Conservation (phyloP, 2,113 vertebrate genomes). For the Malurus cyaneus region DNA sequence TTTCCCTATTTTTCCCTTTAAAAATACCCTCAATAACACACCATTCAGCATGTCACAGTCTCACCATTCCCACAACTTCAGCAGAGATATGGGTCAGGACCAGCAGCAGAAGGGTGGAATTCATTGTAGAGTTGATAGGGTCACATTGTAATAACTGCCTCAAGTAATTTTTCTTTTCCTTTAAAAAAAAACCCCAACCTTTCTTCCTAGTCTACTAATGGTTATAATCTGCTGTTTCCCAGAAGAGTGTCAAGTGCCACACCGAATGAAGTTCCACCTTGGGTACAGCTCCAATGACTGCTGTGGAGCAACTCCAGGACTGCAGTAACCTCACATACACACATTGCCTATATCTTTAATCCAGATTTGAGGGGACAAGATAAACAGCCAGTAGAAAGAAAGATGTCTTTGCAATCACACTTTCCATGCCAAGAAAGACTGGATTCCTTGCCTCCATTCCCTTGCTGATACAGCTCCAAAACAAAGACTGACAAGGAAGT, state of each 20-base stretch:
- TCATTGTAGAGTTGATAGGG: background rate
- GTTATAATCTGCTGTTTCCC: constrained; percentile 20
- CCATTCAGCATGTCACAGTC: constrained; percentile 41
- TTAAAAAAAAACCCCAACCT: background rate
- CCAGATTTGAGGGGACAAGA: background rate
- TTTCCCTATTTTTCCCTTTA: constrained; percentile 4
- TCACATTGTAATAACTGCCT: constrained; percentile 12
- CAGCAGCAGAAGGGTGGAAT: background rate
- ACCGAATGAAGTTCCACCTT: background rate
- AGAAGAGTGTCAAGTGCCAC: background rate
- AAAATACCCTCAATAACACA: background rate
- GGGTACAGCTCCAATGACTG: background rate
- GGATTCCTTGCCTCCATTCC: background rate
- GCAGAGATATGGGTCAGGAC: constrained; percentile 16
- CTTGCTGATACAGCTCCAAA: background rate
- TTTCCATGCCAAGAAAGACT: background rate
- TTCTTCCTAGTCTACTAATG: background rate
- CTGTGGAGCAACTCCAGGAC: background rate
- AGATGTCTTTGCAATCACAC: background rate
- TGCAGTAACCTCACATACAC: background rate
- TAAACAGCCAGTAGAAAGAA: background rate
- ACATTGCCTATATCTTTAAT: background rate
- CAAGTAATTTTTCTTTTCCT: background rate
- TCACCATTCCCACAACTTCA: constrained; percentile 25
- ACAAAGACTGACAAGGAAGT: constrained; percentile 1